Evolutionary conservation across 2,888 invertebrate genomes (phyloP).

Genomic region (Ectemnius continuus): DNA sequence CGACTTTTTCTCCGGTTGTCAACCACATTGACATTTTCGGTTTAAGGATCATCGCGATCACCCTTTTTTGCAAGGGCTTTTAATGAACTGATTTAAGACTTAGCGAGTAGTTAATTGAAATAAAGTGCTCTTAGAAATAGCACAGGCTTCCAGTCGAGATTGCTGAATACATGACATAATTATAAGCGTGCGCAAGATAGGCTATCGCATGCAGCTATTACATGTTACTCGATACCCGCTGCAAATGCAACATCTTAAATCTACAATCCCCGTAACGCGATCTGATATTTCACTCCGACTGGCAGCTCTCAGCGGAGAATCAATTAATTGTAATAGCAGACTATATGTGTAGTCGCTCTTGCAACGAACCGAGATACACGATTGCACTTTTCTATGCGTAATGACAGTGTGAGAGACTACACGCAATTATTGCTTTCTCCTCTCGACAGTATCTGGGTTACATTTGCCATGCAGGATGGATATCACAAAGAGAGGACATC

Average conservation of each 20-base stretch:
- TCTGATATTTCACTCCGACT: too few relatives aligned
- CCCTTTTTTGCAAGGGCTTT: too few relatives aligned
- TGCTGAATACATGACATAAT: not conserved
- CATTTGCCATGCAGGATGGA: conserved; percentile 50
- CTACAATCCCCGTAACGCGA: too few relatives aligned
- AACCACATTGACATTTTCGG: not conserved
- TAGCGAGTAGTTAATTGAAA: too few relatives aligned
- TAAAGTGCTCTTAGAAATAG: too few relatives aligned
- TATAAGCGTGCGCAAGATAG: not conserved
- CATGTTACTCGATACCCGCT: not conserved
- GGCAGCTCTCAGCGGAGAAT: too few relatives aligned
- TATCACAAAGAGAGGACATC: conserved; percentile 3
- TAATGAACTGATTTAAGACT: too few relatives aligned
- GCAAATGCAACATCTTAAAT: not conserved
- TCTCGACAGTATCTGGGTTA: conserved; percentile 51
- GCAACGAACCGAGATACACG: conserved; percentile 21
- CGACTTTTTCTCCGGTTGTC: too few relatives aligned
- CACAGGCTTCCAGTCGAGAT: not conserved
- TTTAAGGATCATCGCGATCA: not conserved
- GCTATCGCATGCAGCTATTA: not conserved
- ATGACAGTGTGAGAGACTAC: conserved; percentile 17
- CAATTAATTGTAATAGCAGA: not conserved
- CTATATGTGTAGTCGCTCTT: conserved; percentile 8
- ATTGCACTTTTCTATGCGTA: conserved; percentile 13
- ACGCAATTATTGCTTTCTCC: conserved; percentile 61